Evolutionary conservation across 2,888 invertebrate species (phyloP), one percentile per base, ranked within the genome.

Genomic region (Phyllotreta cruciferae): DNA sequence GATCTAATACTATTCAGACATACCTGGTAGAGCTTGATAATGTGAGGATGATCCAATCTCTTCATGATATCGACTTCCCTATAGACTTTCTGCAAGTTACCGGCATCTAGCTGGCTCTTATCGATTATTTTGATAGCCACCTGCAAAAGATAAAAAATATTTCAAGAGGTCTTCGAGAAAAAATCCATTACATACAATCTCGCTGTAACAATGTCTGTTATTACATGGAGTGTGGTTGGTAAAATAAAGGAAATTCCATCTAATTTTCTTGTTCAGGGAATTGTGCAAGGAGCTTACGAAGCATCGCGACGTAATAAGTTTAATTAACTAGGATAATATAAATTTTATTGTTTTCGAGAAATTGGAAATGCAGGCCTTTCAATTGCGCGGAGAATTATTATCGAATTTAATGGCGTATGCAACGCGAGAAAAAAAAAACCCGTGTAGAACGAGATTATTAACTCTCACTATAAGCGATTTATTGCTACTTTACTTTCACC

Each of bases 51-150:
- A 80, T 96, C 91, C 79, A 98, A 87, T 75, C 93, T 90, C 84
- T 96, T 96, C 92, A 98, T 94, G 78, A 98, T 97, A 81, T 96
- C 94, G 78, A 98, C 96, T 85, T 98, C 98, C 71, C 98, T 88
- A 82, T 96, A 93, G 73, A 98, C 96, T 83, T 98, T 98, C 80
- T 93, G 91, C 79, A 96, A 85, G 82, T 96, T 96, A 75, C 91
- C 91, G 73, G 91, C 88, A 80, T 95, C 95, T 84, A 96, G 84
- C 82, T 93, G 91, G 64, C 92, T 91, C 83, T 95, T 95, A 85
- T 96, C 95, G 80, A 96, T 94, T 80, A 96, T 94, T 87, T 96
- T 96, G 81, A 96, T 94, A 79, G 96, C 96, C 82, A 96, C 96
- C 94, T 94, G 85, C 37, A 86, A 87, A 39, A 8, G 24, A 34